A percentile compares a stretch with the other conserved stretches of the same genome.
phyloP scores from a whole-genome alignment of 2,113 vertebrate species.

The Seriola quinqueradiata region DNA sequence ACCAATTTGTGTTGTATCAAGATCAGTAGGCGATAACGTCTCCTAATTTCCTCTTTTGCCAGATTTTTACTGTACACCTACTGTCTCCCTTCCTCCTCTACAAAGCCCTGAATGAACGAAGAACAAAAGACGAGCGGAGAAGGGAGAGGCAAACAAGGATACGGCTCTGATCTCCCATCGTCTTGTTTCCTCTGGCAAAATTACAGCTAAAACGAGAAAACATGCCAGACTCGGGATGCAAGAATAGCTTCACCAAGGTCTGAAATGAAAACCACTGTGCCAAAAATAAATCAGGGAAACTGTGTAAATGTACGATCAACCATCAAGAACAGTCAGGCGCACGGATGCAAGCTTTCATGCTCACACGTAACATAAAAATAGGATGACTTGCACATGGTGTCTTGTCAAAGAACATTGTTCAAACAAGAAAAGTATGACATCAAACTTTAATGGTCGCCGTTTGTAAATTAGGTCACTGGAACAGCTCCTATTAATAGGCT shows the following conservation, averaged over 20 bases:
- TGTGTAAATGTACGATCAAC: slow-evolving; percentile 1
- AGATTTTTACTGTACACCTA: slow-evolving; percentile 63
- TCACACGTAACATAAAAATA: background rate
- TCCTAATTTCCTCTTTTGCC: slow-evolving; percentile 72
- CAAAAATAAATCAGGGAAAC: slow-evolving; percentile 26
- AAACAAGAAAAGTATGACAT: slow-evolving; percentile 18
- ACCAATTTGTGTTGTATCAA: slow-evolving; percentile 71
- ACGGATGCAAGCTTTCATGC: background rate
- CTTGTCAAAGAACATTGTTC: background rate
- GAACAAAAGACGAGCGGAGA: slow-evolving; percentile 58
- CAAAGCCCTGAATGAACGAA: slow-evolving; percentile 20
- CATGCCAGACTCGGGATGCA: slow-evolving; percentile 7
- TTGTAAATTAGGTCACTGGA: slow-evolving; percentile 45
- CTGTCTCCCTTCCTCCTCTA: slow-evolving; percentile 38
- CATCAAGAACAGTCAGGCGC: background rate
- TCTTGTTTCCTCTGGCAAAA: slow-evolving; percentile 59
- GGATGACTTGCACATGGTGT: background rate
- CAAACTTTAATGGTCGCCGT: slow-evolving; percentile 21
- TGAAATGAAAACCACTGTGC: background rate
- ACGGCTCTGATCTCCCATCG: slow-evolving; percentile 45
- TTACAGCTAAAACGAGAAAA: slow-evolving; percentile 55
- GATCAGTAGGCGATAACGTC: slow-evolving; percentile 65
- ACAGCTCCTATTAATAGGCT: background rate
- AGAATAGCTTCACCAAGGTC: slow-evolving; percentile 14
- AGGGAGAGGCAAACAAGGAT: slow-evolving; percentile 32